phyloP scores from a whole-genome alignment of 2,797 vertebrate species.

The Malacoctenus gilli region DNA sequence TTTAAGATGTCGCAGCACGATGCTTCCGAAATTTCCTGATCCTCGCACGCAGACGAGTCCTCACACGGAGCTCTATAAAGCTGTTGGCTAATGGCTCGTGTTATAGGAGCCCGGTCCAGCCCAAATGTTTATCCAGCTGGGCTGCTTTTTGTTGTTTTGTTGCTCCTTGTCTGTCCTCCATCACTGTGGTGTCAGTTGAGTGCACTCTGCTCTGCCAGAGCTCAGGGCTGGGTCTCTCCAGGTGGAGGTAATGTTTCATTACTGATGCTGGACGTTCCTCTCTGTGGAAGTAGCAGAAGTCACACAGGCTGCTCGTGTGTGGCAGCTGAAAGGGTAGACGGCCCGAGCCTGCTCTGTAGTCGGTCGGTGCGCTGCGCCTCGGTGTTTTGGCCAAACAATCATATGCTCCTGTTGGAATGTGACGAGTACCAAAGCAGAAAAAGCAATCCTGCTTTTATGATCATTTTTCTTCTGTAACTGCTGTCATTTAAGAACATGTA shows the following conservation, averaged over 20 bases:
- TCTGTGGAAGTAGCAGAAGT: constrained; percentile 23
- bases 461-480: too few relatives aligned
- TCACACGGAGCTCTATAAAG: constrained; percentile 7
- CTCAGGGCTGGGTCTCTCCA: neutral
- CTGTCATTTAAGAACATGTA: too few relatives aligned
- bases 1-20: constrained; percentile 45
- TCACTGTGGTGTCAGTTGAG: neutral
- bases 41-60: constrained; percentile 18
- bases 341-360: constrained; percentile 7
- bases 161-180: neutral
- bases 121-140: constrained; percentile 23
- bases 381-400: neutral
- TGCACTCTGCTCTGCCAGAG: neutral
- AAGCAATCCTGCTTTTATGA: too few relatives aligned
- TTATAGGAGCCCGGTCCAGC: constrained; percentile 11
- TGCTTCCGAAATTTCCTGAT: constrained; percentile 28
- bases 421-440: too few relatives aligned
- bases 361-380: constrained; percentile 4
- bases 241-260: constrained; percentile 20
- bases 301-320: constrained; percentile 16
- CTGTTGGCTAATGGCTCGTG: constrained; percentile 11
- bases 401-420: neutral
- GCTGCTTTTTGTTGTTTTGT: constrained; percentile 5
- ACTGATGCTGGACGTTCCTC: constrained; percentile 7
- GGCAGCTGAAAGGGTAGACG: constrained; percentile 5